Base-by-base conservation (phyloP, 2,797 vertebrate species). In the Garrulus glandarius region DNA sequence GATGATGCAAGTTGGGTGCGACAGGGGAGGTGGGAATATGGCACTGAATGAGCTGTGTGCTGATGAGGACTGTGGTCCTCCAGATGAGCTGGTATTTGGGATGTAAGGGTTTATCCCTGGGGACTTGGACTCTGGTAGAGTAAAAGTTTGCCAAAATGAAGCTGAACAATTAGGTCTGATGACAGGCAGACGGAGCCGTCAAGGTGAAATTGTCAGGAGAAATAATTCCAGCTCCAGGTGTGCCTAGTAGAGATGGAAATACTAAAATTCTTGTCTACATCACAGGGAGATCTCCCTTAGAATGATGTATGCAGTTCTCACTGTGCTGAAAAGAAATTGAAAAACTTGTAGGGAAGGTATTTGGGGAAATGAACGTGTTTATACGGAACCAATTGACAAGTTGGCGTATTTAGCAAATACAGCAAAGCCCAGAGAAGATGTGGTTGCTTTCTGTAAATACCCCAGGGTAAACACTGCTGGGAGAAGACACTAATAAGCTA, bases 401-500 rank as follows among this genome's bases (percentile, higher is more conserved):
- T 4, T 75, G 49, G 68, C 18, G n/a, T 60, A 22, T 59, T 94
- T 71, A 84, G 83, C 39, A 49, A 41, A 21, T 19, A 76, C 50
- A 86, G 11, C 29, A 70, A 80, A 90, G 69, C 74, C 5, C 26
- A 86, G 74, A 79, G 63, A 71, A 81, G 63, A 78, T 86, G 67
- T 0, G 7, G 52, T 67, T 86, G 83, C 77, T 93, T 95, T 96
- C 81, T 92, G 88, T 96, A 94, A 93, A 81, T 78, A 91, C 24
- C 17, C 39, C n/a, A 30, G 53, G 5, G 4, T 53, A 55, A 86
- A 60, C 78, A 91, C 88, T 17, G 3, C 70, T 63, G 84, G 84
- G 88, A 96, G 91, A 67, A 89, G 83, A 76, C 82, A 50, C 70
- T 74, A 64, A 91, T 87, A 89, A 89, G 81, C 91, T 95, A 95